These are phyloP conservation scores for Lacerta viridis DNA, from an alignment of 2,797 vertebrate genomes.

Conservation along the genomic window DNA sequence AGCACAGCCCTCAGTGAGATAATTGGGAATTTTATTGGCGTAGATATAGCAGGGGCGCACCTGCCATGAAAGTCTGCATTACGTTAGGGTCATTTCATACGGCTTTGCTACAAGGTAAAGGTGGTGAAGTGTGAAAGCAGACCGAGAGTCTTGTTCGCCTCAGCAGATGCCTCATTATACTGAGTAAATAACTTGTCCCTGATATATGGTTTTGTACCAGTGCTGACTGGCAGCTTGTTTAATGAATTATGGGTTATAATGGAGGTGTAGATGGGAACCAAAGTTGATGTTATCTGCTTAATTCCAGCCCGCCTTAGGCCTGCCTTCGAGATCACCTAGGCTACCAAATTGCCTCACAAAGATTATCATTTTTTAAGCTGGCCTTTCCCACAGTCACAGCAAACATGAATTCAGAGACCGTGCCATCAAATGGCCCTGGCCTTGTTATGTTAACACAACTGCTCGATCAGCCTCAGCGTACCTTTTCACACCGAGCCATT, in stretches of 20 bases:
- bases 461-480: conserved; percentile 36
- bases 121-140: conserved; percentile 24
- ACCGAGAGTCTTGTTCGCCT: neutral
- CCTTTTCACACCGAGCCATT: conserved; percentile 28
- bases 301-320: neutral
- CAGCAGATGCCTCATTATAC: conserved; percentile 3
- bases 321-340: neutral
- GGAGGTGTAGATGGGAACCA: neutral
- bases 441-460: conserved; percentile 52
- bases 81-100: neutral
- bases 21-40: conserved; percentile 30
- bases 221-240: neutral
- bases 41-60: neutral
- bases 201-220: neutral
- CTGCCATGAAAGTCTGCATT: neutral
- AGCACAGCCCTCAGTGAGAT: neutral
- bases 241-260: conserved; percentile 34
- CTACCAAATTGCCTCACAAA: neutral
- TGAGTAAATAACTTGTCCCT: neutral
- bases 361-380: conserved; percentile 26
- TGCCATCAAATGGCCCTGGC: conserved; percentile 21
- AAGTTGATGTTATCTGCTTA: neutral
- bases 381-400: conserved; percentile 48
- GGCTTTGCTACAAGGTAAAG: conserved; percentile 3
- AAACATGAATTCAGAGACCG: conserved; percentile 43